Evolutionary conservation across 1,140 invertebrate genomes (phyloP), one percentile per base, ranked within the genome.

Genomic region (Bombus huntii): DNA sequence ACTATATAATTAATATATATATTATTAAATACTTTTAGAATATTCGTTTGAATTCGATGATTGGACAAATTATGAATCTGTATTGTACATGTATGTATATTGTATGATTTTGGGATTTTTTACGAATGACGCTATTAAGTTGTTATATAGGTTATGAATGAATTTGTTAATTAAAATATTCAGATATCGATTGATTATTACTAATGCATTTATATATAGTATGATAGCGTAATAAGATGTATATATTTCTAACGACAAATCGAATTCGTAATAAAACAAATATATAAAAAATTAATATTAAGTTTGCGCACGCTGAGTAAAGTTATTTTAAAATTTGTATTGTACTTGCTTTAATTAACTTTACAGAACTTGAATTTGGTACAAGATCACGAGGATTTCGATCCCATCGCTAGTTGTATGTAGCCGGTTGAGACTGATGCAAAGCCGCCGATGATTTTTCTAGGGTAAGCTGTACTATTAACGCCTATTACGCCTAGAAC

Each of bases 371-470:
- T 5, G 2, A 73, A 47, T 34, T 47, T 62, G 22, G 9, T 12
- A 57, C 5, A 13, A 42, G 18, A 65, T 47, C 25, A 47, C 12
- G 53, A 44, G 37, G 12, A 34, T 73, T 2, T 83, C 25, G 34
- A 15, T 37, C 10, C 81, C 81, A 83, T 83, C 31, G 42, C 81
- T 83, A 84, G 13, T 1, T 9, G 12, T 39, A 74, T 74, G 66
- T 62, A 72, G 71, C 65, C 53, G 42, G 68, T 66, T 74, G 81
- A 82, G 85, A 87, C 75, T 79, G 39, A 71, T 75, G 78, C 88
- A 89, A 88, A 88, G 89, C 70, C 79, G 59, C 39, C 53, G 34
- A 76, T 74, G 74, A 90, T 87, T 84, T 59, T 89, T 77, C 76
- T 73, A 78, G 53, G 71, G 71, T 83, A 78, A 80, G 66, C 62